Conservation (phyloP, 2,797 vertebrate species). For the Sebastes steindachneri region DNA sequence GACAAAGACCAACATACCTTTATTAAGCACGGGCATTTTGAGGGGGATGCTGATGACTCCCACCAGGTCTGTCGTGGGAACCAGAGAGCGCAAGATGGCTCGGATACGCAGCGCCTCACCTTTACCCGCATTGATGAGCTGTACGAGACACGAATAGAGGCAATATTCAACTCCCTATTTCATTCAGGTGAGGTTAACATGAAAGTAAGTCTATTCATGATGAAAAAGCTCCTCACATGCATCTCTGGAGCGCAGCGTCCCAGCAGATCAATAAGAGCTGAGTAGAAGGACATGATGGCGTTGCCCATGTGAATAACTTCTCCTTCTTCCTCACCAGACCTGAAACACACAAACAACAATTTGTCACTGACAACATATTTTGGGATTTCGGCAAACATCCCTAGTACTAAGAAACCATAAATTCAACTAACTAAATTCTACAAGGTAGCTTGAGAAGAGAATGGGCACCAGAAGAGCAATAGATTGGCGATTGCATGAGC, state of each 20-base stretch:
- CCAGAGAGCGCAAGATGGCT: slow-evolving; percentile 96
- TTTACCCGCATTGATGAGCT: slow-evolving; percentile 98
- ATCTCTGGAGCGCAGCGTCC: slow-evolving; percentile 98
- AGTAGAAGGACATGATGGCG: slow-evolving; percentile 99
- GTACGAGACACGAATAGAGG: slow-evolving; percentile 27
- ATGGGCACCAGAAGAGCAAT: background rate
- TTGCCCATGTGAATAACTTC: slow-evolving; percentile 97
- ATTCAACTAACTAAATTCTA: background rate
- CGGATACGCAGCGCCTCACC: slow-evolving; percentile 97
- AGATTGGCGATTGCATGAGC: background rate
- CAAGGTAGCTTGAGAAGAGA: background rate
- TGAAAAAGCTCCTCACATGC: slow-evolving; percentile 88
- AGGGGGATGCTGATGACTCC: slow-evolving; percentile 97
- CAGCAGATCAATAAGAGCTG: slow-evolving; percentile 96
- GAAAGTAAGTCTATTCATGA: background rate
- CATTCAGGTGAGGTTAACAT: background rate
- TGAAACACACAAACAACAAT: slow-evolving; percentile 59
- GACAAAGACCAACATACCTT: slow-evolving; percentile 83
- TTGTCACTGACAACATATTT: background rate
- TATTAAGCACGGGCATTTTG: slow-evolving; percentile 91
- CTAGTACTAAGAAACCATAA: background rate
- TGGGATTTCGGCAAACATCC: background rate
- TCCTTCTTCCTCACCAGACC: slow-evolving; percentile 87
- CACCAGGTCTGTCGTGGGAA: slow-evolving; percentile 95
- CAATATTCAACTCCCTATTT: background rate